phyloP scores from a whole-genome alignment of 2,113 vertebrate species.

The Anguilla rostrata region DNA sequence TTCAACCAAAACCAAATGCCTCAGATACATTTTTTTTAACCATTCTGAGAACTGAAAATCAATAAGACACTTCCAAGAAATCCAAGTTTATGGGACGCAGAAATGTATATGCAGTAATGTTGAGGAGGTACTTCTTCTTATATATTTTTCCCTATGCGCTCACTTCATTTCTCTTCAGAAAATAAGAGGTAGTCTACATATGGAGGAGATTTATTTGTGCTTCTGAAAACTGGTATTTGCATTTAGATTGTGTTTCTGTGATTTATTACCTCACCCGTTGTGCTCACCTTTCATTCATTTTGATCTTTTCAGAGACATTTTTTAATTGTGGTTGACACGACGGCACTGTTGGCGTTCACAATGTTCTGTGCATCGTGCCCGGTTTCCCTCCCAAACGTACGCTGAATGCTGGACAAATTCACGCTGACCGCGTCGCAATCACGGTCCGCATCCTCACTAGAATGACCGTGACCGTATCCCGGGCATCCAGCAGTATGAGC shows the following conservation, averaged over 20 bases:
- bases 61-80: background rate
- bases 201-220: slow-evolving; percentile 24
- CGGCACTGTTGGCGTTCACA: background rate
- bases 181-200: background rate
- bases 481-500: background rate
- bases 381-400: background rate
- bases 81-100: background rate
- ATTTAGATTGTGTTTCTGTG: slow-evolving; percentile 32
- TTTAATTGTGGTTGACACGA: slow-evolving; percentile 13
- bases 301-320: slow-evolving; percentile 15
- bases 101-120: background rate
- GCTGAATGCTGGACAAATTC: background rate
- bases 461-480: background rate
- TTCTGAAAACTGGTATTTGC: slow-evolving; percentile 28
- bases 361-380: background rate
- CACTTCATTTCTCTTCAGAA: slow-evolving; percentile 4
- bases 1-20: background rate
- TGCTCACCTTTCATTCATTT: slow-evolving; percentile 17
- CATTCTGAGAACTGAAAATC: background rate
- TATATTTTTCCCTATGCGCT: background rate
- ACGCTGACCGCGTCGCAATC: background rate
- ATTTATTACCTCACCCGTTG: slow-evolving; percentile 25
- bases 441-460: background rate
- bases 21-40: background rate
- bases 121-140: slow-evolving; percentile 5